Base-by-base conservation (phyloP, 2,888 invertebrate species). In the Hipparchia sbordonii region DNA sequence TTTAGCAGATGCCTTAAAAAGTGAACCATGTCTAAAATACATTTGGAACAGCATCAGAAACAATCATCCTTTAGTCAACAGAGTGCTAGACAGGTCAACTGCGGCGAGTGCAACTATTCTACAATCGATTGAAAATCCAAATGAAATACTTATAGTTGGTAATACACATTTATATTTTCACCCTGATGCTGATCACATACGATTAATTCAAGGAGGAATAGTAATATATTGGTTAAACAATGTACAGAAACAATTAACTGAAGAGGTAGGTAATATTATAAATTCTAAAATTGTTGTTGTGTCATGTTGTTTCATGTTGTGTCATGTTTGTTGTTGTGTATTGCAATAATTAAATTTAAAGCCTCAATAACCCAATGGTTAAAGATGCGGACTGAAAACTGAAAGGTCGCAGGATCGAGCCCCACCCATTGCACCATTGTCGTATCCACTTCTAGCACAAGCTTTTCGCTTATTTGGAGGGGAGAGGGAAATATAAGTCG, bases 111-210 rank as follows among this genome's bases (percentile, higher is more conserved):
- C 94, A 13, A 91, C 94, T 51, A 85, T 95, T 71, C 87, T 97
- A 51, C 92, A 95, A 79, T 95, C 95, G 2, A 84, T 91, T 76
- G 95, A 95, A 12, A 94, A 94, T 73, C 89, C 91, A 2, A 88
- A 91, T 73, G 94, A 96, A 80, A 88, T 96, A 71, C 80, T 97
- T 54, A 84, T 97, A 56, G 92, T 96, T 77, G 98, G 96, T 13
- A 99, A 98, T 84, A 98, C 98, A 1, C 99, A 99, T 93, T 94
- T 99, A 66, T 99, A 98, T 91, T 99, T 98, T 83, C 97, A 98
- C 86, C 98, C 98, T 0, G 96, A 97, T 87, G 97, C 98, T 6
- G 97, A 98, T 88, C 97, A 98, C 83, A 96, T 99, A 79, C 94
- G 99, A 75, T 91, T 98, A 5, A 85, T 99, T 39, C 99, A 99